These are phyloP conservation scores for Laticauda colubrina DNA, from an alignment of 2,113 vertebrate genomes.

Conservation along the genomic window DNA sequence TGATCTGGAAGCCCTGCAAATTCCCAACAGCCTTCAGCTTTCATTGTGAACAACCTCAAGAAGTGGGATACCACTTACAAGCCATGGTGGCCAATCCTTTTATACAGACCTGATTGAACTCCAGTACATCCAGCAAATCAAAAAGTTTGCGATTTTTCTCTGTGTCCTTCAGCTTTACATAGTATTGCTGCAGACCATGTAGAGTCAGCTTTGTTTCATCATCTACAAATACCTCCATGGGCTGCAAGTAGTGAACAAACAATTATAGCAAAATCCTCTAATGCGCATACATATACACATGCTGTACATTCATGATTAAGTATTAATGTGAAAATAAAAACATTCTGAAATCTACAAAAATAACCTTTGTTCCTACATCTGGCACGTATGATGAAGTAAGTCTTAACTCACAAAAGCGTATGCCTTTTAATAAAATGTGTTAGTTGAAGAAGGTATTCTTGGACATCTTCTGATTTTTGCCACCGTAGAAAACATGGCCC, in stretches of 20 bases:
- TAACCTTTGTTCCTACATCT: neutral
- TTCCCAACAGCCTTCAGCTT: neutral
- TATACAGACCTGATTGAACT: constrained; percentile 77
- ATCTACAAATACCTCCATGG: constrained; percentile 85
- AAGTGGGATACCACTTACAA: too few species aligned
- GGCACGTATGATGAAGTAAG: neutral
- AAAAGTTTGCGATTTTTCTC: constrained; percentile 86
- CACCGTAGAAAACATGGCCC: neutral
- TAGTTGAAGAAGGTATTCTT: neutral
- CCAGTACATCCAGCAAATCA: constrained; percentile 79
- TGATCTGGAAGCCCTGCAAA: neutral
- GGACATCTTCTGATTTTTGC: neutral
- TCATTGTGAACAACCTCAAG: neutral
- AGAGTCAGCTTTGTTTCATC: constrained; percentile 84
- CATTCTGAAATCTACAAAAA: neutral
- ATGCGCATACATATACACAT: neutral
- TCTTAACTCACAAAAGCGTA: neutral
- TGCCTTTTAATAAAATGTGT: neutral
- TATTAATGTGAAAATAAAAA: neutral
- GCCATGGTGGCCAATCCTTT: neutral
- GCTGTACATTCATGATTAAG: constrained; percentile 5
- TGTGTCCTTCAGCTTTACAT: constrained; percentile 85
- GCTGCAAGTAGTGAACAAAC: constrained; percentile 49
- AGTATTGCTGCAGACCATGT: constrained; percentile 85
- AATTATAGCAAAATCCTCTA: neutral